Base-by-base conservation (phyloP, 2,888 invertebrate genomes). In the Drosophila infuscata region DNA sequence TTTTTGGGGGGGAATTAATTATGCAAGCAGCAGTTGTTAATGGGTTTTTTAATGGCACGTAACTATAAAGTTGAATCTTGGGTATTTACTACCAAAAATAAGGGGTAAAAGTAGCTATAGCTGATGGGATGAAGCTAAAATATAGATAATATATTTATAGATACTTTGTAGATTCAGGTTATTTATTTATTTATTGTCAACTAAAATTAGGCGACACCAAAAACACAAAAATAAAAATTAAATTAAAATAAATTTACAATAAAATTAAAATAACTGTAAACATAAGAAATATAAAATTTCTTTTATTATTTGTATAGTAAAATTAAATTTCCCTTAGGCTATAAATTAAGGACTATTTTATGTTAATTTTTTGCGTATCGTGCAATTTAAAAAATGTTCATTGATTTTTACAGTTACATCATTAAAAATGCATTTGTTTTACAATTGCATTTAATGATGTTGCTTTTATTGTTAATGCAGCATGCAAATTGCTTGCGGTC, bases 401-500 rank as follows among this genome's bases (percentile, higher is more conserved):
- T 87, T 76, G 87, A 83, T 83, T 77, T 76, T 73, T 66, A 1
- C 74, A 74, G 56, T 70, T 61, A 82, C 89, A 83, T 89, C 77
- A 89, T 86, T 87, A 83, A 89, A 85, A 77, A 77, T 85, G 76
- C 84, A 89, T 89, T 85, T 87, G 62, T 83, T 75, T 46, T 30
- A 35, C 48, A 48, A 66, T 67, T 43, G 30, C 32, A 54, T 46
- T 56, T 48, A 25, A 59, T 71, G 60, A 51, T 49, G 64, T 77
- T 70, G 70, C 72, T 61, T 71, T 66, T 71, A 71, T 69, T 67
- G 76, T 58, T 76, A 25, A 2, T 25, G 4, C 25, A 15, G 41
- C 41, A 52, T 57, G 70, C 52, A 58, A 66, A 71, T 77, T 74
- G 58, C 64, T 59, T 76, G 69, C 58, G 69, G 67, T 57, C 35